Evolutionary conservation across 2,113 vertebrate genomes (phyloP).

Genomic region (Coptodon bakossiorum): DNA sequence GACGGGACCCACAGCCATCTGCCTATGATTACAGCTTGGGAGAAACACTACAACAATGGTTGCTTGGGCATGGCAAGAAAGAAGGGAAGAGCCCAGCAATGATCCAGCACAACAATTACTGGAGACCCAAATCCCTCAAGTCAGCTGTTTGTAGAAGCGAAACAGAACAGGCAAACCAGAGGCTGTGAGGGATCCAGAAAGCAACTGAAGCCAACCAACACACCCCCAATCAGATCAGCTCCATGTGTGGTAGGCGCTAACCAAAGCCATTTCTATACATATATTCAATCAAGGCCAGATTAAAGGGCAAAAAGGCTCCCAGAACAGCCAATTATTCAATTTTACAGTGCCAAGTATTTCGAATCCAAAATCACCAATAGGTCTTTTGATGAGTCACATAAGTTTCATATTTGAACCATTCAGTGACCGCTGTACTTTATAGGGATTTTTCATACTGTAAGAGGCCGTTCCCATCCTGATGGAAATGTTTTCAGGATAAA

Average conservation of each 20-base stretch:
- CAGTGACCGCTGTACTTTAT: not conserved
- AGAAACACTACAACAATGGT: constrained; percentile 50
- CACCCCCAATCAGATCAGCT: constrained; percentile 52
- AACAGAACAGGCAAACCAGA: constrained; percentile 51
- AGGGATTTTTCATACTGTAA: not conserved
- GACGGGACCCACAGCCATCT: constrained; percentile 37
- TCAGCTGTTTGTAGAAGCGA: constrained; percentile 41
- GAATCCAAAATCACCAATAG: not conserved
- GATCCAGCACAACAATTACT: constrained; percentile 54
- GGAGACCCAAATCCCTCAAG: constrained; percentile 49
- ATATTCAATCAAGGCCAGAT: not conserved
- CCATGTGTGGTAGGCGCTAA: constrained; percentile 50
- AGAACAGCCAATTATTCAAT: not conserved
- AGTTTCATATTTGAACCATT: not conserved
- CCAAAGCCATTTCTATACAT: constrained; percentile 36
- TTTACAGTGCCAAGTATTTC: not conserved
- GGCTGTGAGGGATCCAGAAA: constrained; percentile 36
- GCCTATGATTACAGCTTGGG: constrained; percentile 56
- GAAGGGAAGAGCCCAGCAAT: constrained; percentile 48
- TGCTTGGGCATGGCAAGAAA: constrained; percentile 39
- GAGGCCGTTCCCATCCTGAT: not conserved
- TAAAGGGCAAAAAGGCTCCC: not conserved
- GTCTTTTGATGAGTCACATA: not conserved
- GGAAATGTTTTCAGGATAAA: not conserved
- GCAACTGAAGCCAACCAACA: constrained; percentile 39